These are phyloP conservation scores for Serinus canaria DNA, from an alignment of 2,113 vertebrate species.

Conservation along the genomic window DNA sequence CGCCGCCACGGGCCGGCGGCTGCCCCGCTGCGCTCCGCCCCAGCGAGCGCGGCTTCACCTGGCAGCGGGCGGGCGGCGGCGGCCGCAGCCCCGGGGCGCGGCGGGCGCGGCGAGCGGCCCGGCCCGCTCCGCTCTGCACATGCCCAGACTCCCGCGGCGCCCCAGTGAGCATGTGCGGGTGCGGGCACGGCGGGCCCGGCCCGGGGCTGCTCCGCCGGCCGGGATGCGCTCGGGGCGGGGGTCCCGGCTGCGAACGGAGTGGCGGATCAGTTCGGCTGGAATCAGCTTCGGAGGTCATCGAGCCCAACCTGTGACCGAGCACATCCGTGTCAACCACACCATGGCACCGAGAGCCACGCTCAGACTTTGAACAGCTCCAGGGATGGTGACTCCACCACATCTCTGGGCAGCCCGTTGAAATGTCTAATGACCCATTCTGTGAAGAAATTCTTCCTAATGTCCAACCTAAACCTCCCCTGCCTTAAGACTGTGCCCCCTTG, in stretches of 20 bases:
- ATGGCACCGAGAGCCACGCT: not conserved
- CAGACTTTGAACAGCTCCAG: not conserved
- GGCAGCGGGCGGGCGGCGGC: too few species aligned
- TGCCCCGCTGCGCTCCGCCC: too few species aligned
- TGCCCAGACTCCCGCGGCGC: constrained; percentile 49
- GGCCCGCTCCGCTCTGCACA: constrained; percentile 1
- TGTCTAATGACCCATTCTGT: too few species aligned
- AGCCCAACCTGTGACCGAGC: not conserved
- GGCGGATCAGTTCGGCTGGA: fast-evolving
- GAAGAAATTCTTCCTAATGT: not conserved
- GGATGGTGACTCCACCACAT: not conserved
- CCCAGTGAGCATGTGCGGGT: constrained; percentile 57
- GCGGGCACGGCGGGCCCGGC: not conserved
- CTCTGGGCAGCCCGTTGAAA: not conserved
- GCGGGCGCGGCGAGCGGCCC: not conserved
- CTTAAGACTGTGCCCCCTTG: not conserved
- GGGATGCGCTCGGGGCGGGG: fast-evolving
- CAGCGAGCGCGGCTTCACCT: too few species aligned
- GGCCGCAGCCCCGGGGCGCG: too few species aligned
- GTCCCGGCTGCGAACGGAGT: fast-evolving
- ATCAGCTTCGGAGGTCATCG: not conserved
- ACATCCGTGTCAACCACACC: fast-evolving
- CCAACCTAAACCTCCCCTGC: not conserved
- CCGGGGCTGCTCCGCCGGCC: not conserved
- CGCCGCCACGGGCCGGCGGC: too few species aligned